Percentiles rank a stretch among this genome's conserved stretches.
Conservation (phyloP, 1,140 invertebrate species). For the Archivesica marissinica region DNA sequence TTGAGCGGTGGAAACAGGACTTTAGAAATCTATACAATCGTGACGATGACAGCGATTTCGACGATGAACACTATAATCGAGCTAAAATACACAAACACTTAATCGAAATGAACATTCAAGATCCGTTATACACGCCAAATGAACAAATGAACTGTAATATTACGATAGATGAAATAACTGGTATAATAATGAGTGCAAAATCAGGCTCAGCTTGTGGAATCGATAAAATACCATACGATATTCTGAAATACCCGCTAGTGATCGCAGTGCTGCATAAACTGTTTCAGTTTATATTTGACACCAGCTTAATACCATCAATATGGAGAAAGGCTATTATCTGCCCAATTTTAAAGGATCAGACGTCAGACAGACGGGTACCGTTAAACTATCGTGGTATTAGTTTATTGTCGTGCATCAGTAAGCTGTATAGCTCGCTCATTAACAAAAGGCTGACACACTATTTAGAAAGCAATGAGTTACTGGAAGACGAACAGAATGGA, state of each 20-base stretch:
- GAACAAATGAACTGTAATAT: neutral
- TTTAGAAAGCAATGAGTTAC: too few species aligned
- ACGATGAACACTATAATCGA: too few species aligned
- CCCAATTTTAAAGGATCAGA: too few species aligned
- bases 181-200: constrained; percentile 7
- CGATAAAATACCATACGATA: too few species aligned
- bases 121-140: constrained; percentile 8
- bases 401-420: too few species aligned
- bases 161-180: constrained; percentile 19
- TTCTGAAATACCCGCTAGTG: neutral
- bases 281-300: constrained; percentile 11
- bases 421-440: too few species aligned
- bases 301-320: too few species aligned
- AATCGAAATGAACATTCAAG: neutral
- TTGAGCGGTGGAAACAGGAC: constrained; percentile 19
- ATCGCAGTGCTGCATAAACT: neutral
- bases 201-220: neutral
- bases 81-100: neutral
- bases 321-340: too few species aligned
- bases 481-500: too few species aligned
- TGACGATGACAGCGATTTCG: constrained; percentile 22
- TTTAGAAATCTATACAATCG: constrained; percentile 25
- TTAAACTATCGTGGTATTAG: too few species aligned
- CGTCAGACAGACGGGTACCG: too few species aligned
- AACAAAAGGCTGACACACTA: too few species aligned